phyloP scores from a whole-genome alignment of 2,797 vertebrate species.

The Betta splendens region DNA sequence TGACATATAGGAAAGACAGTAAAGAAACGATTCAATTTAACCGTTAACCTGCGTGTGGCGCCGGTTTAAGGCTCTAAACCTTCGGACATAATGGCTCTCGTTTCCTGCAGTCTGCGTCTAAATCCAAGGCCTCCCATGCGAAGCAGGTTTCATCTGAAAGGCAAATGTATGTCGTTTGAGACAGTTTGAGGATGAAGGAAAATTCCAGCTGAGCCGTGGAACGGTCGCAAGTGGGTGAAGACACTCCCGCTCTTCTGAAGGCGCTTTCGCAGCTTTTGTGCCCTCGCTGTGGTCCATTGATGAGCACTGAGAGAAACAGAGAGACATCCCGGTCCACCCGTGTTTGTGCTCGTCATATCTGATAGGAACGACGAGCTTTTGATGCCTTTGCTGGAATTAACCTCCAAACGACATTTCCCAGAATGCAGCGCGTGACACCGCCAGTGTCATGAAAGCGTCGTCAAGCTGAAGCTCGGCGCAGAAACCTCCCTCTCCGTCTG shows the following conservation, averaged over 20 bases:
- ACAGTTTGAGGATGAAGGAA: conserved; percentile 22
- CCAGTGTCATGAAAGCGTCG: neutral
- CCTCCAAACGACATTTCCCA: neutral
- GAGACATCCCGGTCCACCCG: no score
- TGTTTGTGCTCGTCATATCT: no score
- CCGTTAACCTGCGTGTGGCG: conserved; percentile 66
- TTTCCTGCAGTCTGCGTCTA: conserved; percentile 31
- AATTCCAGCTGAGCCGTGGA: neutral
- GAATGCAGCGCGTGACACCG: neutral
- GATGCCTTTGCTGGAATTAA: neutral
- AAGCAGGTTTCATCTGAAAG: conserved; percentile 37
- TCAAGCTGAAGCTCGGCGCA: neutral
- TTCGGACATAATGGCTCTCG: conserved; percentile 40
- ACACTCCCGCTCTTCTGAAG: neutral
- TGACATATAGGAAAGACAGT: conserved; percentile 58
- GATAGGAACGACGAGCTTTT: no score
- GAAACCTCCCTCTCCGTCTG: neutral
- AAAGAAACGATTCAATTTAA: conserved; percentile 73
- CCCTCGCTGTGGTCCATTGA: no score
- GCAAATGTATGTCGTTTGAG: conserved; percentile 29
- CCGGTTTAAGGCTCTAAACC: conserved; percentile 68
- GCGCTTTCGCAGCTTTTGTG: no score
- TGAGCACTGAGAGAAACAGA: no score
- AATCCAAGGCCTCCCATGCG: conserved; percentile 18
- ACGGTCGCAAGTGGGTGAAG: neutral